phyloP scores from a whole-genome alignment of 1,140 invertebrate genomes.

The Vanessa atalanta region DNA sequence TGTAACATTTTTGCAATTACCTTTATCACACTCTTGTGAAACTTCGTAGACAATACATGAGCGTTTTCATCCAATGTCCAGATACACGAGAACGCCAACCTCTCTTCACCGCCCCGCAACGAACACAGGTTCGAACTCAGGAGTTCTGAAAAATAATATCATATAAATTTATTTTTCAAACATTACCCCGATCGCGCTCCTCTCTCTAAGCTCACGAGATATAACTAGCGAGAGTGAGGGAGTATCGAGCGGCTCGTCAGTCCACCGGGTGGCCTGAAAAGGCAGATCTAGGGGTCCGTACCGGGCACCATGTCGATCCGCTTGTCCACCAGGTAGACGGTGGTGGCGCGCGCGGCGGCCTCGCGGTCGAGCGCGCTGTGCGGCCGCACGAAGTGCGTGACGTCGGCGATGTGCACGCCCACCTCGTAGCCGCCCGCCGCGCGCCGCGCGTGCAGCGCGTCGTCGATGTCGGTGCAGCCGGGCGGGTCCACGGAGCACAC shows the following conservation, averaged over 20 bases:
- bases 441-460: slow-evolving; percentile 94
- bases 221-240: too few relatives aligned
- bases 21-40: slow-evolving; percentile 95
- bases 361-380: slow-evolving; percentile 93
- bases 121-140: slow-evolving; percentile 97
- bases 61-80: slow-evolving; percentile 95
- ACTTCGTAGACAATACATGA: slow-evolving; percentile 91
- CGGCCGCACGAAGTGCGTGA: slow-evolving; percentile 95
- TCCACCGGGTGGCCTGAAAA: too few relatives aligned
- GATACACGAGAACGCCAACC: slow-evolving; percentile 96
- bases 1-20: slow-evolving; percentile 40
- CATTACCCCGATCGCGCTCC: not conserved
- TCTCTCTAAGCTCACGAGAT: too few relatives aligned
- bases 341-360: slow-evolving; percentile 92
- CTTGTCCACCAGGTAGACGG: slow-evolving; percentile 94
- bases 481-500: slow-evolving; percentile 99
- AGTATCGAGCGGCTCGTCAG: too few relatives aligned
- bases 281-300: slow-evolving; percentile 42
- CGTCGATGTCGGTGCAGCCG: slow-evolving; percentile 99
- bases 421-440: slow-evolving; percentile 87
- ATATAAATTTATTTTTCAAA: not conserved
- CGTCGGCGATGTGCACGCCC: slow-evolving; percentile 98
- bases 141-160: slow-evolving; percentile 83
- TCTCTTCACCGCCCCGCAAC: slow-evolving; percentile 90
- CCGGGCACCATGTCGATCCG: slow-evolving; percentile 94